phyloP scores from a whole-genome alignment of 2,113 vertebrate genomes.

The Vulpes ferrilata region DNA sequence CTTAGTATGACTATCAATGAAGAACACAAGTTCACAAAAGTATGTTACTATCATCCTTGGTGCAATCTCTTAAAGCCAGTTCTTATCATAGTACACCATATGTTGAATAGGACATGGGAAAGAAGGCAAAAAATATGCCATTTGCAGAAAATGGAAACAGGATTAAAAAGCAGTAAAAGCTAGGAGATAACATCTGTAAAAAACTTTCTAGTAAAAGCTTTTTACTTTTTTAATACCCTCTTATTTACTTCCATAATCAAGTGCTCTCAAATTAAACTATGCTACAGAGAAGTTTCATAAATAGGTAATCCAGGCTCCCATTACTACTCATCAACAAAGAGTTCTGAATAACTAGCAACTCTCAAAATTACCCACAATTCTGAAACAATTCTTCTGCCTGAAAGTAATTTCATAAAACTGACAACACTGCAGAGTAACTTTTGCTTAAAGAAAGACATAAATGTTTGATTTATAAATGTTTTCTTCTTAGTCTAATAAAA shows the following conservation, averaged over 20 bases:
- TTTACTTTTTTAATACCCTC: slow-evolving; percentile 30
- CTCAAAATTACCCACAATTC: slow-evolving; percentile 58
- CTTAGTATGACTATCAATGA: slow-evolving; percentile 53
- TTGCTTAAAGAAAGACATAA: slow-evolving; percentile 64
- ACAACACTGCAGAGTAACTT: slow-evolving; percentile 58
- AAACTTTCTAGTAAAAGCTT: slow-evolving; percentile 43
- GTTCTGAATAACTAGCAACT: slow-evolving; percentile 55
- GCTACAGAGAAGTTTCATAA: slow-evolving; percentile 61
- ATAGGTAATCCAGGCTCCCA: slow-evolving; percentile 23
- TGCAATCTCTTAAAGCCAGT: slow-evolving; percentile 46
- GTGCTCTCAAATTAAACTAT: slow-evolving; percentile 58
- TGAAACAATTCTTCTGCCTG: slow-evolving; percentile 40
- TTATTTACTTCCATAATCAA: slow-evolving; percentile 57
- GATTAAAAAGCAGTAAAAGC: slow-evolving; percentile 45
- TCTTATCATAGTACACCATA: slow-evolving; percentile 39
- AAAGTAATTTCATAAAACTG: slow-evolving; percentile 58
- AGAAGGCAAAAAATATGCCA: slow-evolving; percentile 63
- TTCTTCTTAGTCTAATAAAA: slow-evolving; percentile 63
- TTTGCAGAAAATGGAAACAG: slow-evolving; percentile 65
- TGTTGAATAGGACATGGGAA: slow-evolving; percentile 13
- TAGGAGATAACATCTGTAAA: slow-evolving; percentile 50
- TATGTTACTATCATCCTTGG: slow-evolving; percentile 11
- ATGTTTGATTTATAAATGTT: slow-evolving; percentile 59
- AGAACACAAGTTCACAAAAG: slow-evolving; percentile 49
- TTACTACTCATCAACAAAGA: slow-evolving; percentile 28